A percentile compares a stretch with the other conserved stretches of the same genome.
Evolutionary conservation across 2,888 invertebrate species (phyloP).

Genomic region (Nephrotoma appendiculata): DNA sequence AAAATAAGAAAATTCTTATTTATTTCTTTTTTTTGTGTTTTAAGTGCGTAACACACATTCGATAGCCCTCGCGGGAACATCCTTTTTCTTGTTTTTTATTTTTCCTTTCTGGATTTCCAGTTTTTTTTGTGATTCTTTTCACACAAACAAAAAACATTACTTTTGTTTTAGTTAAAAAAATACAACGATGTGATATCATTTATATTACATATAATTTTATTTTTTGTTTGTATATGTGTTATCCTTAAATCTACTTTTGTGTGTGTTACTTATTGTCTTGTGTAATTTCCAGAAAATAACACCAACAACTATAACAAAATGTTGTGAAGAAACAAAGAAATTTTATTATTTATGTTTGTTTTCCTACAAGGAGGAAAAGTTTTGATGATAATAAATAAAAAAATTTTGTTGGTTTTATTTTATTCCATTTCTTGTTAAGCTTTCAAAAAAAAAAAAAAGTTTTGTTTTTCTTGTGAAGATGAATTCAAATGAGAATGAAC

Average conservation of each 20-base stretch:
- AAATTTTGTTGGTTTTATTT: neutral
- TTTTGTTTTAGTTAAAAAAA: neutral
- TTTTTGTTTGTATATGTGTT: neutral
- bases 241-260: neutral
- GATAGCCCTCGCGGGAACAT: constrained; percentile 1
- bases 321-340: neutral
- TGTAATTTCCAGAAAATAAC: neutral
- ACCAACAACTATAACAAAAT: neutral
- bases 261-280: neutral
- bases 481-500: neutral
- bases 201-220: neutral
- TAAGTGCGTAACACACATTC: constrained; percentile 1
- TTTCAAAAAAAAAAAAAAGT: neutral
- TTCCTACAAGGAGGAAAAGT: neutral
- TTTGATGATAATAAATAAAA: neutral
- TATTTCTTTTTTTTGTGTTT: neutral
- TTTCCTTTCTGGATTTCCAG: neutral
- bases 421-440: neutral
- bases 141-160: neutral
- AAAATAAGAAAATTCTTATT: neutral
- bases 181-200: neutral
- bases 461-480: neutral
- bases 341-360: neutral
- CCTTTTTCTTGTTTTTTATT: neutral
- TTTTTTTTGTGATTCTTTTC: neutral